Base-by-base conservation (phyloP, 2,113 vertebrate species). In the Heptranchias perlo region DNA sequence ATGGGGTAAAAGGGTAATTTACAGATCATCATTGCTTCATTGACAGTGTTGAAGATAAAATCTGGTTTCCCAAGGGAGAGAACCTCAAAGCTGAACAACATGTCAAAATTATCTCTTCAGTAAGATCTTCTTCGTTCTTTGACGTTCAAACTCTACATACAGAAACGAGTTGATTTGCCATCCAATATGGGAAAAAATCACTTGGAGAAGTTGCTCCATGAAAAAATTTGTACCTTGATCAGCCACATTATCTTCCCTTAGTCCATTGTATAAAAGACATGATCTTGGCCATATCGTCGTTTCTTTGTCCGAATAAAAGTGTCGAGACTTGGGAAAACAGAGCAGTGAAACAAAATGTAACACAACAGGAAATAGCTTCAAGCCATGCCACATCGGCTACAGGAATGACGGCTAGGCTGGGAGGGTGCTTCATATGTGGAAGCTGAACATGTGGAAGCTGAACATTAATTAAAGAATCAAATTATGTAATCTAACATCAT, bases 191-290 rank as follows among this genome's bases (percentile, higher is more conserved):
- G 23, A 47, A 86, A 47, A 86, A 86, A 86, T 86, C 44, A 49
- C 44, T 47, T 86, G 39, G 25, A n/a, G 82, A 86, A 86, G 7
- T 82, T 86, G 39, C 82, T 23, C 16, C 21, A 49, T 86, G 82
- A 78, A n/a, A 78, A 78, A 39, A 78, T 2, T 14, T 76, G 69
- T 14, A 82, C 11, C n/a, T 13, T 49, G 23, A 47, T 84, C 78
- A 47, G 78, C 10, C 39, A 47, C 96, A 96, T 96, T 96, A 96
- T 96, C 96, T 96, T 31, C 2, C 96, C 87, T 96, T 97, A 96
- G 96, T 96, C 96, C 89, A 96, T 96, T 73, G 96, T 87, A 96
- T 96, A 96, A 96, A 96, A 96, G 96, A 97, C 58, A 96, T 96
- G 96, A 96, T 96, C 96, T 96, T 82, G 96, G 61, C 95, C 0